Evolutionary conservation across 2,888 invertebrate genomes (phyloP), one percentile per base, ranked within the genome.

Genomic region (Tenodera sinensis): DNA sequence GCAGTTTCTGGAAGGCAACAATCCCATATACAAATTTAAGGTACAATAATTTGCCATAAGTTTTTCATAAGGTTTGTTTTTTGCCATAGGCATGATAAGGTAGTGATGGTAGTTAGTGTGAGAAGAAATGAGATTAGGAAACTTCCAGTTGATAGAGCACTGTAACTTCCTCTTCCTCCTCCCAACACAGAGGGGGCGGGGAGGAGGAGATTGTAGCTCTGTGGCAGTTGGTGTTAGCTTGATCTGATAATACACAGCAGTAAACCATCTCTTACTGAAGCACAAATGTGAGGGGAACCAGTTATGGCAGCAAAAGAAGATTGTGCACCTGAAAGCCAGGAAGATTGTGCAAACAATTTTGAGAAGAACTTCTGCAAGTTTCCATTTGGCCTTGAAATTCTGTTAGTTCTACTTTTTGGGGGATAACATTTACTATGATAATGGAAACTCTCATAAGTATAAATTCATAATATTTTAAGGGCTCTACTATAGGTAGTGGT

Each of bases 311-410:
- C 25, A 71, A 20, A 71, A 20, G 54, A 71, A 71, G 54, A 71
- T 83, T 85, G 88, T 47, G 14, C 34, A 8, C 6, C 28, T 27
- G 15, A n/a, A 27, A 83, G 30, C 7, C 15, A 27, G 34, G 82
- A 82, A 34, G 85, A 88, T 28, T 85, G 85, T 87, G 85, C 28
- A 54, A 87, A 90, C 86, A 89, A 89, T 87, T 90, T 90, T 88
- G 89, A 89, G 83, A 89, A 88, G 83, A 88, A 89, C 42, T 89
- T 88, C 81, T 42, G 54, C 47, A 90, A 89, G 71, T 89, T 89
- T 85, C 89, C 89, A 84, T 89, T 90, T 90, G 90, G 89, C 30
- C 87, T 90, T 82, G 89, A 90, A 84, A 84, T 90, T n/a, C 87
- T 90, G 90, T 90, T 85, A 90, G 90, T 90, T 71, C 54, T 71